Conservation (phyloP, 2,113 vertebrate genomes). For the Macrotus californicus region DNA sequence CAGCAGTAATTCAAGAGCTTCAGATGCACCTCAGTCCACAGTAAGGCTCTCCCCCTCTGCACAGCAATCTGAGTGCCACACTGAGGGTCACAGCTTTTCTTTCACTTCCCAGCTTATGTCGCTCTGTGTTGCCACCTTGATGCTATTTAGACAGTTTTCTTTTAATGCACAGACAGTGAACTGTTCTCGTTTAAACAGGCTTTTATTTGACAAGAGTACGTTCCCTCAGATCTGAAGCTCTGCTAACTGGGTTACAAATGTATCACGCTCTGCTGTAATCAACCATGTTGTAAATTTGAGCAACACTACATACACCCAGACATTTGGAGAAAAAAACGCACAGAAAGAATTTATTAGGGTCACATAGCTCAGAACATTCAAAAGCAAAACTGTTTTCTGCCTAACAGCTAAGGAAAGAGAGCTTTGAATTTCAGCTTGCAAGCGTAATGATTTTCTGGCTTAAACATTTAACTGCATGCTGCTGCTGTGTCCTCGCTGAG, state of each 20-base stretch:
- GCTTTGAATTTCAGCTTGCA: constrained; percentile 2
- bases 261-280: background rate
- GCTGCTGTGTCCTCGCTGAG: constrained; percentile 30
- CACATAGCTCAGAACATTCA: constrained; percentile 25
- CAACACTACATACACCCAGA: background rate
- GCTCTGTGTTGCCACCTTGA: constrained; percentile 56
- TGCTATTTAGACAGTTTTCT: constrained; percentile 64
- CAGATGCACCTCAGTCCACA: background rate
- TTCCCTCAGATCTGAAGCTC: constrained; percentile 33
- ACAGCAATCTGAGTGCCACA: background rate
- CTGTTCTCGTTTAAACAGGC: constrained; percentile 54
- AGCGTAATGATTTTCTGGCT: constrained; percentile 53
- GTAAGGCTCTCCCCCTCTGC: background rate
- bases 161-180: constrained; percentile 37
- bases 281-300: background rate
- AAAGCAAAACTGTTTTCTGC: constrained; percentile 46
- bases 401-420: constrained; percentile 10
- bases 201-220: constrained; percentile 42
- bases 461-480: background rate
- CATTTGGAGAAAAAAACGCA: background rate
- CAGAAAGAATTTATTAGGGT: constrained; percentile 30
- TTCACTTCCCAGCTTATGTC: constrained; percentile 35
- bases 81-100: constrained; percentile 39
- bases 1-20: background rate
- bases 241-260: background rate